Base-by-base conservation (phyloP, 2,113 vertebrate species). In the Arizona elegans region DNA sequence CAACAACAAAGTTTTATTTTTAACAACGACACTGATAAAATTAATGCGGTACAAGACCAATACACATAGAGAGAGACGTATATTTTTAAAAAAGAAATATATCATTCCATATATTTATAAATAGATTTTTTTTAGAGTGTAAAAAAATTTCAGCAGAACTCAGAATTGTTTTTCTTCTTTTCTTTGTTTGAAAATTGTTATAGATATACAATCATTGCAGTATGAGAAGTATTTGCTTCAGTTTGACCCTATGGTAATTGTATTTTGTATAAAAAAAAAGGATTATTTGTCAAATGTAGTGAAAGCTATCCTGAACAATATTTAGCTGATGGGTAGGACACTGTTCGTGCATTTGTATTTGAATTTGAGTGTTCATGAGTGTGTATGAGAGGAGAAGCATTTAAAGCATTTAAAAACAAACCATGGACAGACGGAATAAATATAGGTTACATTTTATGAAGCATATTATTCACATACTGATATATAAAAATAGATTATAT, bases 1-100 rank as follows among this genome's bases (percentile, higher is more conserved):
- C 3, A 50, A 23, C 75, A 62, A 91, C 33, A 33, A 91, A 88
- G 24, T 93, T 58, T 53, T 92, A 53, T 91, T 62, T 92, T 92
- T 50, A 92, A 91, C 47, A 89, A n/a, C 86, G 89, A 86, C 90
- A 93, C 10, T 90, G 91, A 94, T 91, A 0, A 0, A 2, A 38
- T 52, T 87, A 91, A 53, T 15, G 0, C 52, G 58, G 15, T 17
- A 93, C 29, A 88, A 91, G 13, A 43, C 17, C 92, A 26, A n/a
- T 92, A 53, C 26, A 7, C 29, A 90, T 58, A 50, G 47, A 50
- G 47, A 47, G 47, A 47, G 47, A 50, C 5, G 4, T 47, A 47
- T 47, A 50, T 43, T 26, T 87, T 87, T 12, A 0, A 87, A 87
- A 87, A 13, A 52, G 26, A 53, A 50, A 23, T 1, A 43, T 55